Base-by-base conservation (phyloP, 1,140 invertebrate species). In the Cephus cinctus region DNA sequence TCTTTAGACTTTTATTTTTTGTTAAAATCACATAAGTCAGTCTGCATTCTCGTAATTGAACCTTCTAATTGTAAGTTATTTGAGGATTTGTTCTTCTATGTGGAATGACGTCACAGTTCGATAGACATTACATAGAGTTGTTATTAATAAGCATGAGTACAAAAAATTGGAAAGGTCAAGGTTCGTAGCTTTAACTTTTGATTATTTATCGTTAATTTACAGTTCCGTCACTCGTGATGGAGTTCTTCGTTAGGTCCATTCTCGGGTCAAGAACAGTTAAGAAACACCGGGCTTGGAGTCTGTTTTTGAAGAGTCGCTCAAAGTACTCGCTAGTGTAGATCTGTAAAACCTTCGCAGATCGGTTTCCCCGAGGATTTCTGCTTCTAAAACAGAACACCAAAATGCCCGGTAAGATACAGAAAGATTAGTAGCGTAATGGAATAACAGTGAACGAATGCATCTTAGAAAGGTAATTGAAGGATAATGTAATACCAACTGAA, bases 311-410 rank as follows among this genome's bases (percentile, higher is more conserved):
- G 45, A 30, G 47, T 47, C 48, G 45, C 50, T 50, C 34, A 44
- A n/a, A 21, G 16, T 43, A 48, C 41, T 43, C 57, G 57, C 47
- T 70, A 75, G 51, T 73, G 73, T 45, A 75, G 63, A 67, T 75
- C 73, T 45, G 71, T 74, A 59, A 75, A 75, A 63, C 69, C 73
- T 49, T 73, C 70, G 52, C 73, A 75, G 57, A 75, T 75, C 45
- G 71, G 62, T 67, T 75, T 75, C 50, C 65, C 71, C 42, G 70
- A 72, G 51, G 69, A 69, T 66, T 69, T 73, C 57, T 75, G 71
- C 62, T 69, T 73, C 73, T 75, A 64, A 57, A 75, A 75, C 61
- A 71, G 56, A 69, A 69, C 47, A 52, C 48, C 20, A 43, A 18
- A 43, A 51, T 46, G 20, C 43, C 34, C 50, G 46, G 25, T 52